Evolutionary conservation across 2,888 invertebrate genomes (phyloP), one percentile per base, ranked within the genome.

Genomic region (Scaptomyza reducta): DNA sequence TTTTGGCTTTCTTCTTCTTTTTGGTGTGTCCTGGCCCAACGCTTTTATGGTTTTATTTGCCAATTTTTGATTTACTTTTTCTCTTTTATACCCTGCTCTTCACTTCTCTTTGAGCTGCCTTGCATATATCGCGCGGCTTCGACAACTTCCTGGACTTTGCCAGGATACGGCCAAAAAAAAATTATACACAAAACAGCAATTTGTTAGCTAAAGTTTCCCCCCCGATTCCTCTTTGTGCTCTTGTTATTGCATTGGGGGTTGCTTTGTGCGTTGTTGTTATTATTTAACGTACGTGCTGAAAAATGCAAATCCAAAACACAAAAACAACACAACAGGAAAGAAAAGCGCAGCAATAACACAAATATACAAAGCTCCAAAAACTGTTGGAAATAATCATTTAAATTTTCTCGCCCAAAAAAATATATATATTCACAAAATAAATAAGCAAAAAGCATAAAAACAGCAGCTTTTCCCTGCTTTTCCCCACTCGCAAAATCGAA

Each of bases 11-110:
- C 14, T 38, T 31, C 14, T 16, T 18, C 16, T 47, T 18, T 3
- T 10, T 38, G 3, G 76, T 86, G 62, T 68, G 65, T 71, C 68
- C 79, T 50, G 62, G 50, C 55, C 55, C 60, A 69, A 76, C 64
- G 76, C 56, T 64, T 86, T 88, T 84, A 76, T 81, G 73, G 71
- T 84, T 80, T 87, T 84, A 38, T 38, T 74, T 73, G 64, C 70
- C 74, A 75, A 75, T 83, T 74, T 83, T 62, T 67, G 74, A 72
- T 73, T 73, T 70, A 69, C 70, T 68, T 77, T 74, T 65, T 66
- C 50, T 40, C 67, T 51, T 53, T 31, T 51, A 14, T 41, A 14
- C 50, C 22, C 25, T 33, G 40, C 31, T 38, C 13, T 9, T 25
- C n/a, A 44, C 11, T 11, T 13, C 27, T n/a, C n/a, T n/a, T 22